Base-by-base conservation (phyloP, 2,888 invertebrate genomes). In the Cheilosia scutellata region DNA sequence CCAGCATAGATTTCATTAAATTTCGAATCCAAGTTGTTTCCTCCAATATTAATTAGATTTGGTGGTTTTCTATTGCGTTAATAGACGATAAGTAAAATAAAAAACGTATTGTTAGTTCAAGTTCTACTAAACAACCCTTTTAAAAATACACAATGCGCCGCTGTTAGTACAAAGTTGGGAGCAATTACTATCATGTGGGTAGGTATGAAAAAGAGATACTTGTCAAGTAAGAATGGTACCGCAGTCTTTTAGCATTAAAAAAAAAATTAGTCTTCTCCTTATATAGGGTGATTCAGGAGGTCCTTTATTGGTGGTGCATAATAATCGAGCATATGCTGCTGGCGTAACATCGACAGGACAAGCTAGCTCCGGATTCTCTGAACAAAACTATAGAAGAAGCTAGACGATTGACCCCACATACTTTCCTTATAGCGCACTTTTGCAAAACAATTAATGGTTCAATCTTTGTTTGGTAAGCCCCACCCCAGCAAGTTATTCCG, bases 231-330 rank as follows among this genome's bases (percentile, higher is more conserved):
- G 53, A 37, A 11, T 11, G 29, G 2, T 20, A 20, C 16, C 29
- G 2, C 1, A 27, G 1, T 16, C 31, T 0, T 42, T 49, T 20
- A n/a, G 3, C 4, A 5, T 25, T 11, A 3, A 7, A 42, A 25
- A 25, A 25, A 9, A 1, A 0, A 44, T 42, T 13, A 20, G 16
- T 29, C 20, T 25, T 60, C 55, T 16, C 25, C 31, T 29, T 89
- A 90, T 87, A 89, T 89, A 83, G 91, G 91, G 87, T 11, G 89
- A 89, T 55, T 87, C 87, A 33, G 88, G 87, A 5, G 89, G 89
- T 13, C 88, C 89, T 47, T 33, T 89, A 5, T 82, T 87, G 53
- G 42, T 88, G 11, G 37, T 71, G 4, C 60, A 66, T 9, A 49
- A 53, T 1, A 63, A 70, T 42, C 70, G 75, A 27, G 72, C 20